Evolutionary conservation across 2,113 vertebrate species (phyloP).

Genomic region (Nettapus auritus): DNA sequence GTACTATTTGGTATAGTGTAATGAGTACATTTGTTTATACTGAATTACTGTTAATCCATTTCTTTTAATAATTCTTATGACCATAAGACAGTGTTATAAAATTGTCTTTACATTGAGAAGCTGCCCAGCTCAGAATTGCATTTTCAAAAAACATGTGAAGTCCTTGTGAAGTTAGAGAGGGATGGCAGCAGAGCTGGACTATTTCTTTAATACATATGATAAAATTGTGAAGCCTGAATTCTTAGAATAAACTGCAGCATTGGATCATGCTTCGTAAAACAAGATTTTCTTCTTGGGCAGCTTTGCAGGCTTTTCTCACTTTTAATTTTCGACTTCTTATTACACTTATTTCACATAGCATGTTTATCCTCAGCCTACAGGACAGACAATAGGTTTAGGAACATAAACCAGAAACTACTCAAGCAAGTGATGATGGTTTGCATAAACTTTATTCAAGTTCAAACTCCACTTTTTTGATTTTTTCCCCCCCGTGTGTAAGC

Average conservation of each 20-base stretch:
- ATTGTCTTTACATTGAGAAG: background rate
- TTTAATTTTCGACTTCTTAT: constrained; percentile 31
- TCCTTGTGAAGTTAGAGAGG: background rate
- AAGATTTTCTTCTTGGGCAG: constrained; percentile 5
- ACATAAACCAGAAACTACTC: constrained; percentile 22
- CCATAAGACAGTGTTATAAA: background rate
- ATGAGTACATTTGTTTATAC: constrained; percentile 24
- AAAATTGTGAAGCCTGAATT: constrained; percentile 12
- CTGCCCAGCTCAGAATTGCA: background rate
- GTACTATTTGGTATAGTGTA: background rate
- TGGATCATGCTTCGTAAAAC: constrained; percentile 23
- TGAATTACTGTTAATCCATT: constrained; percentile 43
- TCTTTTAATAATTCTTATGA: constrained; percentile 16
- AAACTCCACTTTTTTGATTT: background rate
- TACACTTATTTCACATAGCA: background rate
- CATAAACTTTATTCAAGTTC: background rate
- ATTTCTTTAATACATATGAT: background rate
- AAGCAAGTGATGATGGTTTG: background rate
- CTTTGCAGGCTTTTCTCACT: constrained; percentile 37
- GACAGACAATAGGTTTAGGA: constrained; percentile 9
- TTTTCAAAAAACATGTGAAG: background rate
- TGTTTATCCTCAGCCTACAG: constrained; percentile 16
- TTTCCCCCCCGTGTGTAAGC: background rate
- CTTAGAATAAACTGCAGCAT: background rate
- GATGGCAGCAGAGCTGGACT: background rate